Base-by-base conservation (phyloP, 2,113 vertebrate species). In the Misgurnus mizolepis region DNA sequence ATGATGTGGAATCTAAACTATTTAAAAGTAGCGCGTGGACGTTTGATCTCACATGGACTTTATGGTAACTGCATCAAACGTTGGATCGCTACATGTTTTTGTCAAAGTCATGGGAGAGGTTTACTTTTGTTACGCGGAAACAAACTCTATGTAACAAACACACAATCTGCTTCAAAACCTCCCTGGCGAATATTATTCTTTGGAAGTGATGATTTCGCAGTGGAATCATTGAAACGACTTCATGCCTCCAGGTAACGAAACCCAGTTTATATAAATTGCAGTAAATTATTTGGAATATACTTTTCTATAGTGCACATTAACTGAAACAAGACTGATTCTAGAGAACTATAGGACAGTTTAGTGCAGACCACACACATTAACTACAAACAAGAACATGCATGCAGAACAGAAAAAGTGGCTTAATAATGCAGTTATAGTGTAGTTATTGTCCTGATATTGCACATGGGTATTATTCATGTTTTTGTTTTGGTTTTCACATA, bases 181-280 rank as follows among this genome's bases (percentile, higher is more conserved):
- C 95, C 95, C 0, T 97, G 95, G 96, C 91, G 93, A 7, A 88
- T 98, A 5, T 79, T 98, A 10, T 98, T 98, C 85, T 97, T 98
- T 41, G 97, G 97, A 40, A 95, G 95, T 0, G 97, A 97, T 82
- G 85, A 86, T 0, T 99, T 99, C 82, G 94, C 96, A 1, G 83
- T 92, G 12, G 93, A 96, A 34, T 84, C 94, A 6, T 88, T 98
- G 0, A 91, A 92, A 43, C 87, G 87, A 3, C 92, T 98, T 58
- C 75, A 92, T 64, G 85, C 87, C 9, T 92, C 90, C 88, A 94
- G 95, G 97, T 98, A 85, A 66, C 7, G 12, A 67, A 15, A 6
- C n/a, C n/a, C 7, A 5, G 7, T 47, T 10, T 74, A 7, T 15
- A 11, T 15, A 15, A 56, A 7, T 47, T 8, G 2, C 7, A 7